Evolutionary conservation across 2,888 invertebrate species (phyloP).

Genomic region (Lasioglossum figueresi): DNA sequence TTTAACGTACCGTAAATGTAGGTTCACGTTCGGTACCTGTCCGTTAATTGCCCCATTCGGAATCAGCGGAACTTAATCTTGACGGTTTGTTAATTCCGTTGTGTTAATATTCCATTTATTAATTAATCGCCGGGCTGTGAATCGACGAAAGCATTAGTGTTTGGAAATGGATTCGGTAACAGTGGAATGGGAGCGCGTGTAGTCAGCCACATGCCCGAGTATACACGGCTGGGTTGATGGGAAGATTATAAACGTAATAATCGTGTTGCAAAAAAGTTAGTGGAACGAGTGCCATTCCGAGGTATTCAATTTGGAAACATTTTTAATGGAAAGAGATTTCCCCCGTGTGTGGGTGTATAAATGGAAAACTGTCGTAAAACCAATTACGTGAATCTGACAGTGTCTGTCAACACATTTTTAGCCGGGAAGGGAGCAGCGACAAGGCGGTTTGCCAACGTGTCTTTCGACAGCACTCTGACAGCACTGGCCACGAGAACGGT

Average conservation of each 20-base stretch:
- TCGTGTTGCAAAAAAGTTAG: constrained; percentile 13
- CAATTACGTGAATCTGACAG: constrained; percentile 12
- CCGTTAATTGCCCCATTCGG: not conserved
- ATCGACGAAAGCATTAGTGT: not conserved
- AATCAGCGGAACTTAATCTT: not conserved
- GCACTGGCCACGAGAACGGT: not conserved
- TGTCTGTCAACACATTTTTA: not conserved
- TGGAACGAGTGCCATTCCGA: not conserved
- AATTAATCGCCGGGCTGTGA: not conserved
- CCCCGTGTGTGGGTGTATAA: too few relatives aligned
- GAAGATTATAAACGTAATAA: constrained; percentile 1
- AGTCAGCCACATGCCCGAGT: not conserved
- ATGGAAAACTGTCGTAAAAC: not conserved
- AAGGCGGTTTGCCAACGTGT: not conserved
- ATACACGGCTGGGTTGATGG: constrained; percentile 1
- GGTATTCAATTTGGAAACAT: constrained; percentile 15
- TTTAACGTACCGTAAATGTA: not conserved
- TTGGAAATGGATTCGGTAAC: constrained; percentile 20
- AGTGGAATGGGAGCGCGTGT: constrained; percentile 23
- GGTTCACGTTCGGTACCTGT: not conserved
- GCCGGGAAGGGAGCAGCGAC: constrained; percentile 7
- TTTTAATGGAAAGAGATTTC: constrained; percentile 2
- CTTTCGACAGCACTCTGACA: not conserved
- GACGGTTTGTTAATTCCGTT: not conserved
- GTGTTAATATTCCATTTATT: not conserved